Conservation (phyloP, 1,140 invertebrate genomes). For the Drosophila nasuta region DNA sequence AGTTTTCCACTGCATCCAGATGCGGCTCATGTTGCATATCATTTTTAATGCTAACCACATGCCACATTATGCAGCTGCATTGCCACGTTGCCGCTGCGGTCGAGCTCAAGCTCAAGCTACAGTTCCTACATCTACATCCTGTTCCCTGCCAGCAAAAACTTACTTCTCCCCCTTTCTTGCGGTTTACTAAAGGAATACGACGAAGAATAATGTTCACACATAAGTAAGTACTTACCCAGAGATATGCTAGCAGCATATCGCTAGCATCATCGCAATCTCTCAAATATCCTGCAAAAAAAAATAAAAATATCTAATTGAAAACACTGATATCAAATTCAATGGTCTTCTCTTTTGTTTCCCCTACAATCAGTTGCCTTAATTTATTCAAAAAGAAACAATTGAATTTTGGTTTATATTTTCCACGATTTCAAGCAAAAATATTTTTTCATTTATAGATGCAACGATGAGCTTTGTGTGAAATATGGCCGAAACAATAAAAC, state of each 20-base stretch:
- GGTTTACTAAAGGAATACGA: conserved; percentile 68
- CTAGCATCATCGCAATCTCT: conserved; percentile 1
- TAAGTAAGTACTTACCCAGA: conserved; percentile 74
- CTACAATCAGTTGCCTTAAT: no score
- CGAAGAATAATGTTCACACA: conserved; percentile 78
- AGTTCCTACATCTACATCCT: conserved; percentile 7
- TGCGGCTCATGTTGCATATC: conserved; percentile 77
- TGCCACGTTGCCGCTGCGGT: conserved; percentile 76
- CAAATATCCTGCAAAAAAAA: conserved; percentile 31
- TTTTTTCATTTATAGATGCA: no score
- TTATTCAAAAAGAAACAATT: no score
- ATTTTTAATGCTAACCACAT: conserved; percentile 82
- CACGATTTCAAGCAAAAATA: no score
- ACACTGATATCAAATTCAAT: neutral
- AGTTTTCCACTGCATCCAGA: conserved; percentile 1
- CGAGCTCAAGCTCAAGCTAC: conserved; percentile 34
- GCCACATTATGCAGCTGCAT: conserved; percentile 81
- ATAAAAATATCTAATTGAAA: neutral
- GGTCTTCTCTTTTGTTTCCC: no score
- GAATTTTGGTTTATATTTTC: no score
- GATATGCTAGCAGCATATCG: conserved; percentile 21
- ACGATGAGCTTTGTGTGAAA: no score
- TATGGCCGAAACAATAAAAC: no score
- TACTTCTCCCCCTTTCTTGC: conserved; percentile 25
- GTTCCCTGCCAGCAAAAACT: conserved; percentile 18